A percentile compares a stretch with the other conserved stretches of the same genome.
These are phyloP conservation scores for Phengaris arion DNA, from an alignment of 2,888 invertebrate genomes.

Conservation along the genomic window DNA sequence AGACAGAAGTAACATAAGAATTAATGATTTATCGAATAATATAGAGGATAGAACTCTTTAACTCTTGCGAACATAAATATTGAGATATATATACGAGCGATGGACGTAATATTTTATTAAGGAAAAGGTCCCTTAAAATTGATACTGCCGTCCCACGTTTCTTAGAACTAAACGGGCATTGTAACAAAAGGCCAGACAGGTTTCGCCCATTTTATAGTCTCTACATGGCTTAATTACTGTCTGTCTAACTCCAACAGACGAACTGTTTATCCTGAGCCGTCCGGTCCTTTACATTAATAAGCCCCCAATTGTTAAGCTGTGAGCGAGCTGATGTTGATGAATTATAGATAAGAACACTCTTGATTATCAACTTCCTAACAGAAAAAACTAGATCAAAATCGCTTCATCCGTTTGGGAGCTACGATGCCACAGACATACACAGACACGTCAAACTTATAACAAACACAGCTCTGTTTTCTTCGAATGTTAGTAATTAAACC, in stretches of 20 bases:
- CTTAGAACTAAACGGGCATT: background rate
- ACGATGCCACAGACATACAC: no score
- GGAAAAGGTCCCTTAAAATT: constrained; percentile 19
- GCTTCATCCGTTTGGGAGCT: no score
- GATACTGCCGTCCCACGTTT: constrained; percentile 12
- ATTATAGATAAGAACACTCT: no score
- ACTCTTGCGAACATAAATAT: background rate
- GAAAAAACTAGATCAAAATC: no score
- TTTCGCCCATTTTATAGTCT: background rate
- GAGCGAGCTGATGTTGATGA: no score
- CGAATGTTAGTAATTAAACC: no score
- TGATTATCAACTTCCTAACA: no score
- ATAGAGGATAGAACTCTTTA: background rate
- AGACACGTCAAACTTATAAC: no score
- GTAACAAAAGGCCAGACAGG: constrained; percentile 6
- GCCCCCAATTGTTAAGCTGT: no score
- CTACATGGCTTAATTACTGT: background rate
- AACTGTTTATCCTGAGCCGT: background rate
- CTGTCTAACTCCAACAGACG: background rate
- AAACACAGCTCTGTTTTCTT: no score
- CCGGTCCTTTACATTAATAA: no score
- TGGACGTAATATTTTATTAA: constrained; percentile 1
- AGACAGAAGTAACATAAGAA: constrained; percentile 31
- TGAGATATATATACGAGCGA: background rate
- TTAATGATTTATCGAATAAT: constrained; percentile 12